phyloP scores from a whole-genome alignment of 2,888 invertebrate species.

The Chaetogeoica ovagalla region DNA sequence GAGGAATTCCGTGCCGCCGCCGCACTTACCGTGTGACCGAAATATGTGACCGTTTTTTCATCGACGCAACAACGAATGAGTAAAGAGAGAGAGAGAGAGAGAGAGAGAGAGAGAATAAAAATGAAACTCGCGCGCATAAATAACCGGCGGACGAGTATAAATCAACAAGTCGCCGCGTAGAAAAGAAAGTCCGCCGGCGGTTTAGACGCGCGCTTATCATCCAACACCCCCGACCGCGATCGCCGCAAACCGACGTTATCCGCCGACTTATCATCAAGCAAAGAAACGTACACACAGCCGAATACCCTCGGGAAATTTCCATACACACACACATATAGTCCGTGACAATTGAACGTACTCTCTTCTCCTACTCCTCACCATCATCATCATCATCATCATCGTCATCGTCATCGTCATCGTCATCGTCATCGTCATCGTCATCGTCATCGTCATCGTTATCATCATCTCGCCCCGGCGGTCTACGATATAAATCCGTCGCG shows the following conservation, averaged over 20 bases:
- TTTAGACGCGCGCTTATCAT: too few relatives aligned
- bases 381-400: too few relatives aligned
- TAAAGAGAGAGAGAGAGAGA: too few relatives aligned
- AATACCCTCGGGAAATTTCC: constrained; percentile 34
- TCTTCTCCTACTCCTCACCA: too few relatives aligned
- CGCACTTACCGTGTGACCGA: too few relatives aligned
- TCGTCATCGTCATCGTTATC: too few relatives aligned
- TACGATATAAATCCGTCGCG: constrained; percentile 41
- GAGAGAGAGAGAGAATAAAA: neutral
- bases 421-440: too few relatives aligned
- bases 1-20: too few relatives aligned
- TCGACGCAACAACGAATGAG: too few relatives aligned
- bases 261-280: constrained; percentile 4
- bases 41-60: too few relatives aligned
- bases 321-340: neutral
- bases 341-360: constrained; percentile 29
- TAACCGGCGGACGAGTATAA: constrained; percentile 9
- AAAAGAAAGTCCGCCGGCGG: constrained; percentile 8
- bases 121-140: neutral
- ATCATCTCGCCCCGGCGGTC: neutral
- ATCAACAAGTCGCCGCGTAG: constrained; percentile 34
- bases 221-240: neutral
- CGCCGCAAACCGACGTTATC: constrained; percentile 32
- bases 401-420: too few relatives aligned
- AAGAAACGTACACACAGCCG: constrained; percentile 19